phyloP scores from a whole-genome alignment of 2,888 invertebrate genomes.

The Nemurella pictetii region DNA sequence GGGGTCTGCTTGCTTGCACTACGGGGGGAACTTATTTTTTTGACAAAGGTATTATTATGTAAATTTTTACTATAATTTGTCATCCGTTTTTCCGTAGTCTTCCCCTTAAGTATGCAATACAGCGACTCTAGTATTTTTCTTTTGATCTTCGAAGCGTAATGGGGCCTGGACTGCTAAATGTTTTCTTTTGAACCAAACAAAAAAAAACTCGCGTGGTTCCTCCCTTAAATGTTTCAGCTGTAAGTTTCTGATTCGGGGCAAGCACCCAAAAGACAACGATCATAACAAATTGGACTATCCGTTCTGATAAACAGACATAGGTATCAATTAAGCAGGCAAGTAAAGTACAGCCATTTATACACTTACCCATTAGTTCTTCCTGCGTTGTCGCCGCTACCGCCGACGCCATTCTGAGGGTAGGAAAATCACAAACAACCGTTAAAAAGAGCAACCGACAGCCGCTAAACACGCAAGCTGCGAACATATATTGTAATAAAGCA shows the following conservation, averaged over 20 bases:
- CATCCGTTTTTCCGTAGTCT: not conserved
- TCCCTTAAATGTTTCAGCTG: not conserved
- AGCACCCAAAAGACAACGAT: too few species aligned
- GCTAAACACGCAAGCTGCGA: not conserved
- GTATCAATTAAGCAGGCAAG: not conserved
- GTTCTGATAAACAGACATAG: not conserved
- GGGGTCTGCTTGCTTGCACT: not conserved
- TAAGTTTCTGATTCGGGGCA: not conserved
- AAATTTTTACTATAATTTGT: slow-evolving; percentile 9
- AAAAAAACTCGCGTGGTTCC: not conserved
- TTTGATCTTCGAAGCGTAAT: not conserved
- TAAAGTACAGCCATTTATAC: not conserved
- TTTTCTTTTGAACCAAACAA: not conserved
- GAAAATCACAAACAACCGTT: slow-evolving; percentile 1
- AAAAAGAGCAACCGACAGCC: not conserved
- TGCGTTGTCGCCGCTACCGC: slow-evolving; percentile 74
- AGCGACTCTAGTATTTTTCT: not conserved
- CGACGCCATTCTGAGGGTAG: slow-evolving; percentile 75
- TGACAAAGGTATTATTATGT: not conserved
- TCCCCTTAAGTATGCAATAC: not conserved
- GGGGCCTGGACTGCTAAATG: not conserved
- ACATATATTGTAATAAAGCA: not conserved
- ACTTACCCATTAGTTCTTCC: slow-evolving; percentile 83
- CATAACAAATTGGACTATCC: not conserved
- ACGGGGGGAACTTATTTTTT: not conserved